Percentiles rank a stretch among this genome's conserved stretches.
Evolutionary conservation across 2,113 vertebrate species (phyloP).

Genomic region (Ahaetulla prasina): DNA sequence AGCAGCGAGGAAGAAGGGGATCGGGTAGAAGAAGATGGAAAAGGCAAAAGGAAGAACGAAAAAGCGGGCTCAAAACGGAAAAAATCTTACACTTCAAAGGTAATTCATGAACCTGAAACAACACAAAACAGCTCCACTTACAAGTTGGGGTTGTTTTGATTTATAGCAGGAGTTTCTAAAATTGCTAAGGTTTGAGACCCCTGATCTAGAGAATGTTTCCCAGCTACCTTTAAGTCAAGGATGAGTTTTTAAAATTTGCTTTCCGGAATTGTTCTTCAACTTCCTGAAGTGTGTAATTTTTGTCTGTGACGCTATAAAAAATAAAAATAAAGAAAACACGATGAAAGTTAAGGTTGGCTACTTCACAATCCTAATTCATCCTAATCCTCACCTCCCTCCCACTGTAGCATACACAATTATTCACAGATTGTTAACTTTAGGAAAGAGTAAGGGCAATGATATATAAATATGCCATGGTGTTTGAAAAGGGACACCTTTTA

Average conservation of each 20-base stretch:
- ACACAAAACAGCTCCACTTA: not conserved
- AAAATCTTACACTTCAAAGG: constrained; percentile 89
- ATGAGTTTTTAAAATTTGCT: not conserved
- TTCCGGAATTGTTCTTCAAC: not conserved
- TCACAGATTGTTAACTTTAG: not conserved
- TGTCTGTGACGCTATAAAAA: not conserved
- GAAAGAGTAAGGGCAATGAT: not conserved
- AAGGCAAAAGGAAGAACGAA: constrained; percentile 86
- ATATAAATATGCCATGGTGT: not conserved
- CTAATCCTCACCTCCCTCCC: not conserved
- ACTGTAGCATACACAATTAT: not conserved
- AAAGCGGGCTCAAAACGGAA: constrained; percentile 91
- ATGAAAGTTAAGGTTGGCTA: not conserved
- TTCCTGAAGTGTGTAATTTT: not conserved
- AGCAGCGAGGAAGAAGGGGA: constrained; percentile 95
- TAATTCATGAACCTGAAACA: constrained; percentile 63
- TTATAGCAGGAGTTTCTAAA: not conserved
- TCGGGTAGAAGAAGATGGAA: constrained; percentile 83
- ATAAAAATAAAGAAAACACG: not conserved
- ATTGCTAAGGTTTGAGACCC: not conserved
- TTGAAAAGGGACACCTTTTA: not conserved
- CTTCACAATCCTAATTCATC: not conserved
- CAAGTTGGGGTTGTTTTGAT: not conserved
- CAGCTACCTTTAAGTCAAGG: not conserved
- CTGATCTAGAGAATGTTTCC: not conserved